Evolutionary conservation across 2,888 invertebrate genomes (phyloP), one percentile per base, ranked within the genome.

Genomic region (Drosophila longiperda): DNA sequence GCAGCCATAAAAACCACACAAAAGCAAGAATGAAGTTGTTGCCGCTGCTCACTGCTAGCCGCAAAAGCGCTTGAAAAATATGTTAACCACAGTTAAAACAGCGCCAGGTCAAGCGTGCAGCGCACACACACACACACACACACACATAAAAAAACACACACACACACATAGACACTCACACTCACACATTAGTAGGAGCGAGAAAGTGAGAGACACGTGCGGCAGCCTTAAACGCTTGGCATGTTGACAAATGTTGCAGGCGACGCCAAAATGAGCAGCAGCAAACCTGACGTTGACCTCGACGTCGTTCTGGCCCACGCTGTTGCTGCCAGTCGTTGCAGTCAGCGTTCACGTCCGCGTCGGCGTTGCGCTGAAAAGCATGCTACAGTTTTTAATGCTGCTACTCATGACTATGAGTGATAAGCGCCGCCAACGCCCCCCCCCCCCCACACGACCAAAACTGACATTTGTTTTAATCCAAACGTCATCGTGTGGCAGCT

Each of bases 21-120:
- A 85, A 85, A 90, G 90, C 89, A 90, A 88, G 90, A 85, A 85
- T 85, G 85, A 85, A 85, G 89, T 90, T 87, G 86, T 90, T 87
- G 90, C 84, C 82, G 83, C 85, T 84, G 80, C 84, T 80, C 78
- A 65, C 75, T 73, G 81, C 64, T 80, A 75, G 80, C 90, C 90
- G 77, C 89, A 87, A 89, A 87, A 89, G 90, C 88, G 87, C 90
- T 89, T 87, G 86, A 87, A 87, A 87, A 89, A 87, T 87, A 89
- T 87, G 87, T 87, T 87, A 87, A 87, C 87, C 87, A 86, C 87
- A 87, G 89, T 85, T 85, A 85, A 85, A 85, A 85, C 89, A 85
- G 83, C 86, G 85, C 80, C 86, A 87, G 90, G 90, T 87, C 87
- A 89, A 87, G 88, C 88, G 89, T 87, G 78, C 77, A 78, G 64